Evolutionary conservation across 2,113 vertebrate species (phyloP).

Genomic region (Phalacrocorax aristotelis): DNA sequence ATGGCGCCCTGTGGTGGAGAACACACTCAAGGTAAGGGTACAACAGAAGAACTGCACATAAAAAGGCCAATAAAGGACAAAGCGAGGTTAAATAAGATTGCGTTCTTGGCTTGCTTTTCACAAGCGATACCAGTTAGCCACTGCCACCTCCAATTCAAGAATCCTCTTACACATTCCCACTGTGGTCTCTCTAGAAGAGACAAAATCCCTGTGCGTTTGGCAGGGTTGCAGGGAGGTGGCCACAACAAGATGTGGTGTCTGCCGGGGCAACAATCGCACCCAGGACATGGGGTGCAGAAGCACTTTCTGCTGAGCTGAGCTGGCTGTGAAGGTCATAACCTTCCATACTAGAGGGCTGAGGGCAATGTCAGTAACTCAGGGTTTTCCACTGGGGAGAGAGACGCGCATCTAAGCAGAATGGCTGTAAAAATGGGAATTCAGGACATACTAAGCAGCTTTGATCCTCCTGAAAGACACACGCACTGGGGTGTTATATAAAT

Average conservation of each 20-base stretch:
- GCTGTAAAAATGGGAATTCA: background rate
- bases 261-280: background rate
- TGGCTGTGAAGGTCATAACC: background rate
- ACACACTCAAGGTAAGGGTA: background rate
- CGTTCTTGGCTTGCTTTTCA: background rate
- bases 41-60: background rate
- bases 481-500: conserved; percentile 5
- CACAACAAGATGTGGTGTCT: rapidly evolving
- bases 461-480: background rate
- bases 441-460: background rate
- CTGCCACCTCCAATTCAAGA: background rate
- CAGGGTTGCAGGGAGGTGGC: rapidly evolving
- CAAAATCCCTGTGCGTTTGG: rapidly evolving
- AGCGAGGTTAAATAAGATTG: background rate
- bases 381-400: background rate
- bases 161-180: rapidly evolving
- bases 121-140: background rate
- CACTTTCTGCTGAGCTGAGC: background rate
- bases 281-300: background rate
- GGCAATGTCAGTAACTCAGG: background rate
- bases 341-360: background rate
- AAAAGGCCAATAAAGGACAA: background rate
- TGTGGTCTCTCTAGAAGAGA: background rate
- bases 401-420: background rate
- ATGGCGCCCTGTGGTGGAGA: background rate